Percentiles rank a stretch among this genome's conserved stretches.
These are phyloP conservation scores for Sebastes alutus DNA, from an alignment of 2,797 vertebrate species.

Conservation along the genomic window DNA sequence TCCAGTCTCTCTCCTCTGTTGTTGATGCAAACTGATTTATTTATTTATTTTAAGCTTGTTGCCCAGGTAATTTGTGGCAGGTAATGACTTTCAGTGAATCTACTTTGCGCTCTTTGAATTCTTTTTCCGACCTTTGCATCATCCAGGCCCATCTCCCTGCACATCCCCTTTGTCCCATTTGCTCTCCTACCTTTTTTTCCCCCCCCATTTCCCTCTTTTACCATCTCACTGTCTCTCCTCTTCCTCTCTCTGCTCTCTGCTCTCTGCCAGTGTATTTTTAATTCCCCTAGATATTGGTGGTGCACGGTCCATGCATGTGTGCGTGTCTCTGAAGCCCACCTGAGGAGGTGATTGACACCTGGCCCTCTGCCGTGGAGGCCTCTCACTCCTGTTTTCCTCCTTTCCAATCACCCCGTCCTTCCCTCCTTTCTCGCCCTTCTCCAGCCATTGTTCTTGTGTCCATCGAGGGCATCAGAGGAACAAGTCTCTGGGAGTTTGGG, in stretches of 20 bases:
- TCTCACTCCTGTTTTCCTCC: slow-evolving; percentile 71
- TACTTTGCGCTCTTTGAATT: slow-evolving; percentile 87
- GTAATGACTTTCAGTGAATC: slow-evolving; percentile 95
- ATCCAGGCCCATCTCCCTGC: slow-evolving; percentile 55
- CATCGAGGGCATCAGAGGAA: slow-evolving; percentile 27
- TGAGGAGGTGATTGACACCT: slow-evolving; percentile 89
- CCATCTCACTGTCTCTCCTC: slow-evolving; percentile 35
- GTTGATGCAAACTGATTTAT: slow-evolving; percentile 76
- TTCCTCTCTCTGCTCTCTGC: slow-evolving; percentile 25
- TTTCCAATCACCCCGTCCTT: slow-evolving; percentile 68
- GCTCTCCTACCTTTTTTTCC: slow-evolving; percentile 26
- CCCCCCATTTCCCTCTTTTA: slow-evolving; percentile 24
- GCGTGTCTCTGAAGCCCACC: slow-evolving; percentile 85
- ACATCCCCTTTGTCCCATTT: slow-evolving; percentile 66
- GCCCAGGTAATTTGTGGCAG: slow-evolving; percentile 94
- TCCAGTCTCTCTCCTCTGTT: slow-evolving; percentile 59
- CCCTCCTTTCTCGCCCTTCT: slow-evolving; percentile 13
- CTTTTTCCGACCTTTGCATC: slow-evolving; percentile 76
- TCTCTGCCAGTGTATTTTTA: slow-evolving; percentile 70
- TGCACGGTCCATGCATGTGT: slow-evolving; percentile 34
- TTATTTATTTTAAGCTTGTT: slow-evolving; percentile 87
- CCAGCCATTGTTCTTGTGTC: slow-evolving; percentile 47
- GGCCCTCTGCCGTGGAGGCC: slow-evolving; percentile 87
- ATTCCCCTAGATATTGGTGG: slow-evolving; percentile 89
- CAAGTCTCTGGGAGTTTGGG: slow-evolving; percentile 21